Base-by-base conservation (phyloP, 2,797 vertebrate genomes). In the Melanotaenia maccullochi region DNA sequence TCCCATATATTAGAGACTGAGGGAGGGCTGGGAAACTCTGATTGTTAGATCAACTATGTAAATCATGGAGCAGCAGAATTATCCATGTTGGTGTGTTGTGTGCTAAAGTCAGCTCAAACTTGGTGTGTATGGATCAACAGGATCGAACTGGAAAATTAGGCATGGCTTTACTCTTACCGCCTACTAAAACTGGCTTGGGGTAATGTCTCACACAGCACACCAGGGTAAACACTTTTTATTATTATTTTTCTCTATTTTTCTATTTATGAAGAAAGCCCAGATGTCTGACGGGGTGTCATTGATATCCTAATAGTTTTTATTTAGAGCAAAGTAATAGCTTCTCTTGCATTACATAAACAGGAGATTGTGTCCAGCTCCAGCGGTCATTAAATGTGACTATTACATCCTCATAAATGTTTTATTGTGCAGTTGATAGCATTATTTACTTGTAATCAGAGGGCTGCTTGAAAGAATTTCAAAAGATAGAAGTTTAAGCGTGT, bases 31-130 rank as follows among this genome's bases (percentile, higher is more conserved):
- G 35, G 65, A 69, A 57, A 25, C 24, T n/a, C 72, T 71, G 86
- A 89, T 85, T 87, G 78, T 89, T 79, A 83, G 78, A 85, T 84
- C 75, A 60, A 12, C 84, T 77, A 65, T 86, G 83, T 81, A 83
- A 90, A 84, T 86, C 25, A 2, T 30, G 5, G 9, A 62, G 49
- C 6, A 13, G 35, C 5, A 4, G 69, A 32, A 57, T 84, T 79
- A 80, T 84, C 77, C 71, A 3, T 79, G 72, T 88, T 88, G 68
- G 28, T 62, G 65, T 54, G 59, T 58, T 74, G 76, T 60, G 79
- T 75, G 78, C 69, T 64, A 16, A 77, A 85, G 79, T 75, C 72
- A 75, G 80, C 78, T 83, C 47, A 82, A 67, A 76, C 64, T 49
- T 85, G 55, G 81, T 85, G 79, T 83, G 64, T 68, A 28, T 71